Evolutionary conservation across 2,797 vertebrate genomes (phyloP).

Genomic region (Rhodeus uyekii): DNA sequence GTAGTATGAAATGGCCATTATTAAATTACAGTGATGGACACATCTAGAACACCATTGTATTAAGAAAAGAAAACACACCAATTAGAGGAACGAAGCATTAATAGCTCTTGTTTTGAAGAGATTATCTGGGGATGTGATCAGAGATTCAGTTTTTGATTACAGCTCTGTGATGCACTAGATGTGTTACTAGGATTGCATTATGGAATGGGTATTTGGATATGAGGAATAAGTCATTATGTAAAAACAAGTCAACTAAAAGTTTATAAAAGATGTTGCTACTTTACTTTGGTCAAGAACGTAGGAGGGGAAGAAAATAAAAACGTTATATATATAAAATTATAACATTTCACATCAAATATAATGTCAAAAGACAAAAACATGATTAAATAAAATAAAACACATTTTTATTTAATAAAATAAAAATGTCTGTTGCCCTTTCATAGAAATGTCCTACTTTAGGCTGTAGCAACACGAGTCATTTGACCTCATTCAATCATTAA

Average conservation of each 20-base stretch:
- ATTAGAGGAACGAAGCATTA: slow-evolving; percentile 78
- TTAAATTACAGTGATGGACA: slow-evolving; percentile 82
- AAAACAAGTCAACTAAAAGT: neutral
- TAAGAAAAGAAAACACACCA: slow-evolving; percentile 78
- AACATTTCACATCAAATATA: too few species aligned
- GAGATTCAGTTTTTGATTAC: slow-evolving; percentile 62
- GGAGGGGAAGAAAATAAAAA: neutral
- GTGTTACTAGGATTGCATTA: slow-evolving; percentile 33
- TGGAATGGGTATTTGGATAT: neutral
- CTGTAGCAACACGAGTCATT: neutral
- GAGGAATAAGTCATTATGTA: neutral
- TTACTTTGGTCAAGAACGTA: neutral
- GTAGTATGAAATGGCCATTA: slow-evolving; percentile 81
- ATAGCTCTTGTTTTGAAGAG: slow-evolving; percentile 75
- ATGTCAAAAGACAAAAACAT: neutral
- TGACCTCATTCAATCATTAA: neutral
- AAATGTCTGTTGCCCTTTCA: neutral
- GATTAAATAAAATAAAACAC: neutral
- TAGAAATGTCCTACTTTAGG: neutral
- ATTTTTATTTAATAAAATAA: too few species aligned
- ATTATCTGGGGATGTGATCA: slow-evolving; percentile 76
- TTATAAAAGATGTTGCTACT: too few species aligned
- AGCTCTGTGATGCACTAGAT: slow-evolving; percentile 48
- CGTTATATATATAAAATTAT: neutral
- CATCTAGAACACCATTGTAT: slow-evolving; percentile 81